Base-by-base conservation (phyloP, 2,113 vertebrate genomes). In the Paratilapia polleni region DNA sequence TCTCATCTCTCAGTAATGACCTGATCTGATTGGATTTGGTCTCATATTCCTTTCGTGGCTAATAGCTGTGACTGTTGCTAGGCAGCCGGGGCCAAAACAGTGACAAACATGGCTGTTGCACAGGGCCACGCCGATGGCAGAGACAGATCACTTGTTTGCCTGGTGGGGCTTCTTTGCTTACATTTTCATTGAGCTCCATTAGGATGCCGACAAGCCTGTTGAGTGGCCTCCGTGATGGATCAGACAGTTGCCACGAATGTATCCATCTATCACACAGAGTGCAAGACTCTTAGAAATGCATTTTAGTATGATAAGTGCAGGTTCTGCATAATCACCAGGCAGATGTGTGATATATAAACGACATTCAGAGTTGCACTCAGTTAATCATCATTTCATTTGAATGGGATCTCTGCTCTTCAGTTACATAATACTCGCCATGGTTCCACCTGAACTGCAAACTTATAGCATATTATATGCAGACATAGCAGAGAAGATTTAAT, bases 1-100 rank as follows among this genome's bases (percentile, higher is more conserved):
- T 84, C 86, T 87, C 88, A 91, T 94, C 84, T 86, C 85, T 68
- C 86, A 1, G 77, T 91, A 93, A 95, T 92, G 89, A 93, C 91
- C 84, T 62, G 81, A 94, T 93, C 93, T 91, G 93, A 95, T 94
- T 94, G 92, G 92, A 93, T 93, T 92, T 93, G 83, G 87, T 91
- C 89, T 93, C 85, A 52, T 89, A 89, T 94, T 93, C 85, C 70
- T 84, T 92, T 88, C 77, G 52, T 74, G 86, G 88, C 86, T 93
- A 93, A 94, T 85, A 87, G 78, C 92, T 77, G 64, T 88, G 85
- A 79, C 91, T 75, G 93, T 95, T 92, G 91, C 94, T 57, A 86
- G 80, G 93, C 90, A 91, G 87, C 91, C 24, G 24, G 57, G 57
- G 80, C 89, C 91, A 88, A 92, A 93, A 93, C 91, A 85, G 31